These are phyloP conservation scores for Remorina albescens DNA, from an alignment of 2,797 vertebrate genomes.

Conservation along the genomic window DNA sequence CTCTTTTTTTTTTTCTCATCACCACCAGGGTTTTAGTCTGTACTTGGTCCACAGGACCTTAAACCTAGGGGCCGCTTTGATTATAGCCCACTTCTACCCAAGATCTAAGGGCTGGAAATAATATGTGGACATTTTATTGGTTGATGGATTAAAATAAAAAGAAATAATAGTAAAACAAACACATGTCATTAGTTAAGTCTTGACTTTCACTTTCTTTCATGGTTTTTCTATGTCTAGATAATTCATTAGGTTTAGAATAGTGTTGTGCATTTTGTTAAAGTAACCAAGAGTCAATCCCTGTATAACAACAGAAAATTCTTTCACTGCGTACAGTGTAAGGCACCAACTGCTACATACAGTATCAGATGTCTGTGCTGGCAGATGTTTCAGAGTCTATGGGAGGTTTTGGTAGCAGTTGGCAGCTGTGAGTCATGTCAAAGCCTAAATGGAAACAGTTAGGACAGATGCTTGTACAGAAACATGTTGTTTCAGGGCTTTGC, in stretches of 20 bases:
- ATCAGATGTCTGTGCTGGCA: slow-evolving; percentile 68
- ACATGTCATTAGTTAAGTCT: too few relatives aligned
- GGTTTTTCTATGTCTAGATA: neutral
- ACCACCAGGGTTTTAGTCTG: too few relatives aligned
- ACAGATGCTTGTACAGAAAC: slow-evolving; percentile 33
- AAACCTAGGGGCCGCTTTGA: too few relatives aligned
- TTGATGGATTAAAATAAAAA: too few relatives aligned
- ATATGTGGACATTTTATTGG: too few relatives aligned
- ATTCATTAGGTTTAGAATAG: neutral
- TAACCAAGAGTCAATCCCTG: slow-evolving; percentile 28
- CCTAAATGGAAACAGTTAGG: slow-evolving; percentile 41
- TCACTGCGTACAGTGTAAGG: slow-evolving; percentile 9
- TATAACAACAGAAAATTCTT: slow-evolving; percentile 43
- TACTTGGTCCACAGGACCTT: too few relatives aligned
- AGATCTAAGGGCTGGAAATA: too few relatives aligned
- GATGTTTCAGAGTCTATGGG: slow-evolving; percentile 71
- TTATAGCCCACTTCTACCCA: too few relatives aligned
- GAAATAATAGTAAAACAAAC: too few relatives aligned
- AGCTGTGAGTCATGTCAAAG: slow-evolving; percentile 61
- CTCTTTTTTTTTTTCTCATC: too few relatives aligned
- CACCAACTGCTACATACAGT: slow-evolving; percentile 67
- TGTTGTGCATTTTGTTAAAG: slow-evolving; percentile 17
- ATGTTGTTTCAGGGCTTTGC: neutral
- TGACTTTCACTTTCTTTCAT: neutral
- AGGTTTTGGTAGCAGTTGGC: slow-evolving; percentile 57